Evolutionary conservation across 2,888 invertebrate genomes (phyloP).

Genomic region (Conops quadrifasciatus): DNA sequence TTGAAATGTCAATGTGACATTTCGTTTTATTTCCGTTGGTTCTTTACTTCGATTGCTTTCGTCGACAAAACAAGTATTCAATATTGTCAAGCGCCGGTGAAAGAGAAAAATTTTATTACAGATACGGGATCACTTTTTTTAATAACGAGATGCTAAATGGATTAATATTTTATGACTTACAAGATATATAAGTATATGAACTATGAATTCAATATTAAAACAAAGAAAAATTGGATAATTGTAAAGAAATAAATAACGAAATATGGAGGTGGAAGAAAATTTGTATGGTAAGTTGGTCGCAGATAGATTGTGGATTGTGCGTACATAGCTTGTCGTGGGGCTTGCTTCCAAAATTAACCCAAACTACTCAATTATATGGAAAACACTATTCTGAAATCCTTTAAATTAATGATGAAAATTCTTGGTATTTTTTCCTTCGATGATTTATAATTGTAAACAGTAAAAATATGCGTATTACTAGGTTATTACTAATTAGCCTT

Average conservation of each 20-base stretch:
- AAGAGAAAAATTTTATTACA: not conserved
- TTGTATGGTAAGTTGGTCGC: conserved; percentile 45
- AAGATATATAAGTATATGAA: not conserved
- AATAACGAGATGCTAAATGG: not conserved
- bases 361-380: no score
- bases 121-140: not conserved
- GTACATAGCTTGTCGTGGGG: no score
- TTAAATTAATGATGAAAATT: no score
- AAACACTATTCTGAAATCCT: no score
- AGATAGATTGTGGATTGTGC: no score
- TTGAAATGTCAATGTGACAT: not conserved
- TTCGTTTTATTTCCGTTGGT: conserved; percentile 10
- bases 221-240: not conserved
- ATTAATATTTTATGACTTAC: not conserved
- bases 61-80: conserved; percentile 19
- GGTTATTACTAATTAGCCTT: no score
- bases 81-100: conserved; percentile 26
- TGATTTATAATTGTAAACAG: no score
- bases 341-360: no score
- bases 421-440: no score
- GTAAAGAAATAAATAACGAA: not conserved
- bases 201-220: not conserved
- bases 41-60: conserved; percentile 13
- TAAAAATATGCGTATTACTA: no score
- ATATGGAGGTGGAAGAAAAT: conserved; percentile 47